phyloP scores from a whole-genome alignment of 2,888 invertebrate genomes.

The Folsomia manolachei region DNA sequence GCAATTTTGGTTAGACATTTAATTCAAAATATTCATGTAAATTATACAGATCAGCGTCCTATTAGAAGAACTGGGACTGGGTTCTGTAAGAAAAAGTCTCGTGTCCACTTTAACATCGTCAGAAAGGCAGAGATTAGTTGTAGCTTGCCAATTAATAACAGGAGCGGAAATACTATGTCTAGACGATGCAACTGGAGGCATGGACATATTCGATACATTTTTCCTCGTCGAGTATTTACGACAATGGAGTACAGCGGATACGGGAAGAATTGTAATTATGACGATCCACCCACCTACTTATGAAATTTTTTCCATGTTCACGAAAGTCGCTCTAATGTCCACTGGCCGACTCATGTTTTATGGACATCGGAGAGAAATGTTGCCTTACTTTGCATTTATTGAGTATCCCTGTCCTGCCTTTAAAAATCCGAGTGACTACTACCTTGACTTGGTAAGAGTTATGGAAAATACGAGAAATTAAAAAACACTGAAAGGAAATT shows the following conservation, averaged over 20 bases:
- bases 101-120: constrained; percentile 82
- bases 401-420: constrained; percentile 95
- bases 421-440: constrained; percentile 95
- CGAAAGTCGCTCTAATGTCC: constrained; percentile 78
- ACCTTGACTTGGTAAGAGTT: constrained; percentile 56
- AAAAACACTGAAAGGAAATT: background rate
- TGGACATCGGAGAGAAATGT: constrained; percentile 82
- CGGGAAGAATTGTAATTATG: constrained; percentile 77
- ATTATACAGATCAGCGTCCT: constrained; percentile 72
- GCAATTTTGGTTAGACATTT: background rate
- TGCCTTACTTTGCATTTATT: constrained; percentile 84
- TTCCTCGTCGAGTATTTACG: constrained; percentile 89
- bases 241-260: constrained; percentile 73
- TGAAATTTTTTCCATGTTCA: constrained; percentile 91
- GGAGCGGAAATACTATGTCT: constrained; percentile 82
- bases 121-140: constrained; percentile 79
- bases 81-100: constrained; percentile 82
- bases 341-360: constrained; percentile 89
- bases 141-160: constrained; percentile 78
- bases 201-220: constrained; percentile 95
- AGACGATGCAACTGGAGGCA: constrained; percentile 82
- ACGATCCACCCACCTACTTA: constrained; percentile 92
- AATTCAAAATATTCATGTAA: background rate
- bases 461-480: background rate
- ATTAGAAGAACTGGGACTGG: constrained; percentile 86